These are phyloP conservation scores for Cettia cetti DNA, from an alignment of 2,113 vertebrate species.

Conservation along the genomic window DNA sequence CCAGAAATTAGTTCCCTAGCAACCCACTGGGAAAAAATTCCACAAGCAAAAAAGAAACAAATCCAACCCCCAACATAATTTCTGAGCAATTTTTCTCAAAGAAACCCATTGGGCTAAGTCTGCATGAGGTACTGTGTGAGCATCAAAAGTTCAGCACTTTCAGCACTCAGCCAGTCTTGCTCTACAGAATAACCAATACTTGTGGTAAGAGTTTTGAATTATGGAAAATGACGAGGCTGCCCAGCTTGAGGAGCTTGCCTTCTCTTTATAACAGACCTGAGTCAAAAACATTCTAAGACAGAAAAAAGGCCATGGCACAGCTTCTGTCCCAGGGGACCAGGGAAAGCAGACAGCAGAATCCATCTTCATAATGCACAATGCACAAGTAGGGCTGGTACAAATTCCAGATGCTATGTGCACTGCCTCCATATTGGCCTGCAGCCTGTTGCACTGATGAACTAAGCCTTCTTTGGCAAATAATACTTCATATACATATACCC, in stretches of 20 bases:
- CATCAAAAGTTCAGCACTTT: neutral
- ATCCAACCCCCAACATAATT: too few relatives aligned
- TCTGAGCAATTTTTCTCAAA: neutral
- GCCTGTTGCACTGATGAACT: neutral
- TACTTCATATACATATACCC: neutral
- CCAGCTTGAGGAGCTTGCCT: neutral
- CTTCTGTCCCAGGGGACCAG: rapidly evolving
- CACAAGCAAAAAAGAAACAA: too few relatives aligned
- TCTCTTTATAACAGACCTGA: neutral
- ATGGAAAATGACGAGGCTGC: rapidly evolving
- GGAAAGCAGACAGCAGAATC: neutral
- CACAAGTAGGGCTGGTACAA: neutral
- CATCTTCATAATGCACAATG: neutral
- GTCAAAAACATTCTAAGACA: neutral
- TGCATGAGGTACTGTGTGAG: neutral
- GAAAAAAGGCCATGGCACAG: neutral
- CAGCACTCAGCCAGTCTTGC: neutral
- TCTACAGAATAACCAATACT: neutral
- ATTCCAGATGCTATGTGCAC: rapidly evolving
- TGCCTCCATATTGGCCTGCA: neutral
- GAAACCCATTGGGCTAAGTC: neutral
- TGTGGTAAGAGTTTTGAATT: neutral
- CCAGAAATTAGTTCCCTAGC: too few relatives aligned
- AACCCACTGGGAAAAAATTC: too few relatives aligned
- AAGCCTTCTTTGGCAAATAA: neutral